These are phyloP conservation scores for Mamestra brassicae DNA, from an alignment of 2,888 invertebrate genomes.

Conservation along the genomic window DNA sequence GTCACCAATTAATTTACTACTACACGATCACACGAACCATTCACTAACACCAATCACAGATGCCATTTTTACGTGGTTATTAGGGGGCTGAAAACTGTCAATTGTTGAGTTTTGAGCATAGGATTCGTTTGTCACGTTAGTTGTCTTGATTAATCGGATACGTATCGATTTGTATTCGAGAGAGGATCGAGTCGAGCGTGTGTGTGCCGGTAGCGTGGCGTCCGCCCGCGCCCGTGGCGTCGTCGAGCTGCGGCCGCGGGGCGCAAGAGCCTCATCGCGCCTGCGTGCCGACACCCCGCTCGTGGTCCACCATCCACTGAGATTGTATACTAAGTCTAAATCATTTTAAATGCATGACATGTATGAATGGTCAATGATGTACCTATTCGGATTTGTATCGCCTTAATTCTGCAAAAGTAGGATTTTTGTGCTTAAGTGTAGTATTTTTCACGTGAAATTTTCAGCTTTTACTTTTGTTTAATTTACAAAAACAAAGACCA, in stretches of 20 bases:
- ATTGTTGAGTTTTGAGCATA: conserved; percentile 70
- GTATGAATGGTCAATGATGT: conserved; percentile 1
- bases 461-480: too few species aligned
- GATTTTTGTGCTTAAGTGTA: neutral
- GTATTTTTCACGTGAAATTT: neutral
- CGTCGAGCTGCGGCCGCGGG: conserved; percentile 79
- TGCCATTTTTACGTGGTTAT: conserved; percentile 63
- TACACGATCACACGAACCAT: conserved; percentile 69
- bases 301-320: conserved; percentile 71
- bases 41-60: conserved; percentile 78
- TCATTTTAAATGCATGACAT: conserved; percentile 26
- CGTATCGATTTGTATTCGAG: conserved; percentile 84
- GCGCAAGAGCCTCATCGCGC: conserved; percentile 83
- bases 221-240: conserved; percentile 81
- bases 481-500: neutral
- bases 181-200: conserved; percentile 63
- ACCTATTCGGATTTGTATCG: neutral
- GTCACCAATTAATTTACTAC: conserved; percentile 69
- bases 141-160: conserved; percentile 76
- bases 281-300: conserved; percentile 81
- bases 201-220: conserved; percentile 72
- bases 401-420: neutral
- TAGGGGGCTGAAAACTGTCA: conserved; percentile 46
- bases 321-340: conserved; percentile 63
- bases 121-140: conserved; percentile 69